phyloP scores from a whole-genome alignment of 2,888 invertebrate genomes.

The Melieria crassipennis region DNA sequence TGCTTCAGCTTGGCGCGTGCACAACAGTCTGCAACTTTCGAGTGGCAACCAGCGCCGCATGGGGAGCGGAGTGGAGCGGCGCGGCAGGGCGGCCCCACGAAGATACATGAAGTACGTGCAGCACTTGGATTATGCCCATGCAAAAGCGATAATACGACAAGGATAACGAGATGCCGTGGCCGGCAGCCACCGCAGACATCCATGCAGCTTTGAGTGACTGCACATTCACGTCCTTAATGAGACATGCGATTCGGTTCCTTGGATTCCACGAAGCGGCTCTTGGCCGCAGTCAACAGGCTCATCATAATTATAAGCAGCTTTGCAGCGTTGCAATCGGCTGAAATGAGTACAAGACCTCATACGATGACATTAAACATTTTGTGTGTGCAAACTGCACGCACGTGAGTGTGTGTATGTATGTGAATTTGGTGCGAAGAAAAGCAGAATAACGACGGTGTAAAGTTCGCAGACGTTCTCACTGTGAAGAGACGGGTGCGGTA shows the following conservation, averaged over 20 bases:
- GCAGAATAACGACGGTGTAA: too few relatives aligned
- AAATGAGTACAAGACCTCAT: too few relatives aligned
- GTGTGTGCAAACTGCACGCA: too few relatives aligned
- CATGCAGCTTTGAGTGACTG: slow-evolving; percentile 25
- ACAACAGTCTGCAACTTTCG: slow-evolving; percentile 45
- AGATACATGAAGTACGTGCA: slow-evolving; percentile 49
- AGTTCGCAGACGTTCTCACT: too few relatives aligned
- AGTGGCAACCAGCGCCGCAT: slow-evolving; percentile 23
- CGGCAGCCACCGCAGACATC: slow-evolving; percentile 4
- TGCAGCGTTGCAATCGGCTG: too few relatives aligned
- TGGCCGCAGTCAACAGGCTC: too few relatives aligned
- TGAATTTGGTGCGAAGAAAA: too few relatives aligned
- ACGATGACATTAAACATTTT: too few relatives aligned
- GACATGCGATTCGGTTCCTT: slow-evolving; percentile 25
- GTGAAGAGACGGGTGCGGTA: too few relatives aligned
- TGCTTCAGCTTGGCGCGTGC: slow-evolving; percentile 46
- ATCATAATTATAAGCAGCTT: too few relatives aligned
- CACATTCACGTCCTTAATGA: slow-evolving; percentile 31
- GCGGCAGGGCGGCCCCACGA: neutral
- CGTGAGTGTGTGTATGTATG: too few relatives aligned
- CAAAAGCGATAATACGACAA: slow-evolving; percentile 58
- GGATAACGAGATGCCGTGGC: slow-evolving; percentile 51
- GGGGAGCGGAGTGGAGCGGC: neutral
- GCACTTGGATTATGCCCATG: slow-evolving; percentile 52
- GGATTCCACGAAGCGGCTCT: too few relatives aligned